These are phyloP conservation scores for Cassiopea andromeda DNA, from an alignment of 30 jellyfish, hydroid and myxozoan genomes.

Conservation along the genomic window DNA sequence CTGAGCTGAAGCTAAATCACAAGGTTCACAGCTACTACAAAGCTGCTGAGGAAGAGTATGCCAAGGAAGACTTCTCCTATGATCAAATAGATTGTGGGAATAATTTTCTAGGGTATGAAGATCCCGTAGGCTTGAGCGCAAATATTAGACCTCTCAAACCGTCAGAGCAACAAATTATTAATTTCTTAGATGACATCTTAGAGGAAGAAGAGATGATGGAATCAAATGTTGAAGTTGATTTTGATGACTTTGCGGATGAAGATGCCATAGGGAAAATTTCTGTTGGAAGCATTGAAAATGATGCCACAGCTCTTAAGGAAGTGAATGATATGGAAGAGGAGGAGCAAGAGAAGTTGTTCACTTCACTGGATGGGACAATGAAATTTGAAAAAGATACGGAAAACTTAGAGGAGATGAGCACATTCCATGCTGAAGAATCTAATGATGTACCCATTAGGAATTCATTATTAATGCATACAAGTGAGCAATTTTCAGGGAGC, in stretches of 20 bases:
- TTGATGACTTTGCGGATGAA: background rate
- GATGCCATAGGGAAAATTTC: background rate
- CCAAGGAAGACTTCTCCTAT: background rate
- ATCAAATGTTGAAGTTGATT: background rate
- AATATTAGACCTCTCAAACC: background rate
- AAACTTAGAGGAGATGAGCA: no score
- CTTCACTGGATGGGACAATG: background rate
- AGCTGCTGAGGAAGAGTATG: background rate
- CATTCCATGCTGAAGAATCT: background rate
- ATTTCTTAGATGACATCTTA: conserved; percentile 7
- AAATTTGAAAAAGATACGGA: no score
- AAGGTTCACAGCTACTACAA: background rate
- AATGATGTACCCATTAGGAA: background rate
- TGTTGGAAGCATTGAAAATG: background rate
- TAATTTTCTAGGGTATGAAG: background rate
- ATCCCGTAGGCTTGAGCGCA: background rate
- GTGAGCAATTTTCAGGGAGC: no score
- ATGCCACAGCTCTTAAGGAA: background rate
- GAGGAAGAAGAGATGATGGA: background rate
- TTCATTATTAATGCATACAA: no score
- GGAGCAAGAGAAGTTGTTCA: background rate
- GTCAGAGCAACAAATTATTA: conserved; percentile 1
- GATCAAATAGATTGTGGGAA: background rate
- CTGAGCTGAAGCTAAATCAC: background rate
- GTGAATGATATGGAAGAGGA: background rate